A percentile compares a stretch with the other conserved stretches of the same genome.
Evolutionary conservation across 2,888 invertebrate genomes (phyloP).

Genomic region (Lochmaea crataegi): DNA sequence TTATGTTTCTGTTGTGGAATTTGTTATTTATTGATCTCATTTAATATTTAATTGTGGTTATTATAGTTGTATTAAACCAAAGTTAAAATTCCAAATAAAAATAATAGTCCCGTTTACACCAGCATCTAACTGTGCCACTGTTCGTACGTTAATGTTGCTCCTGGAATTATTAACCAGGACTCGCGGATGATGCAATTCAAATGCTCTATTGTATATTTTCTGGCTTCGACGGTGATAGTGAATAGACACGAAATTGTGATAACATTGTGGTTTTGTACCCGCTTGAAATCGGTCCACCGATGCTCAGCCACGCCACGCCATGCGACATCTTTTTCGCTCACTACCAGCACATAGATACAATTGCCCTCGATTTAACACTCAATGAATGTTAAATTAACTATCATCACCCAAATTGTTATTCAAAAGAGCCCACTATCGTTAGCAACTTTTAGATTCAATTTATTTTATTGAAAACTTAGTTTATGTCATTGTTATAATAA

Average conservation of each 20-base stretch:
- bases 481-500: too few relatives aligned
- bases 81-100: not conserved
- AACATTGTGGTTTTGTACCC: slow-evolving; percentile 29
- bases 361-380: slow-evolving; percentile 13
- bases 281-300: slow-evolving; percentile 13
- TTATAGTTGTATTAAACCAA: not conserved
- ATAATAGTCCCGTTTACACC: not conserved
- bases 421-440: not conserved
- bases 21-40: too few relatives aligned
- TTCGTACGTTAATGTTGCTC: slow-evolving; percentile 46
- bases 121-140: not conserved
- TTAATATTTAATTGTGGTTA: too few relatives aligned
- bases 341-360: slow-evolving; percentile 11
- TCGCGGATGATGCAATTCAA: slow-evolving; percentile 34
- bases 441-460: not conserved
- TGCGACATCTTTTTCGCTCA: slow-evolving; percentile 10
- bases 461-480: not conserved
- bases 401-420: not conserved
- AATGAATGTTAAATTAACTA: slow-evolving; percentile 13
- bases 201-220: slow-evolving; percentile 35
- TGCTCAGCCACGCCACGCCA: not conserved
- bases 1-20: too few relatives aligned
- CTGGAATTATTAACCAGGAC: slow-evolving; percentile 48
- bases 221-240: slow-evolving; percentile 30
- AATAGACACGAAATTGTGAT: slow-evolving; percentile 38